These are phyloP conservation scores for Anticlea derivata DNA, from an alignment of 2,888 invertebrate species.

Conservation along the genomic window DNA sequence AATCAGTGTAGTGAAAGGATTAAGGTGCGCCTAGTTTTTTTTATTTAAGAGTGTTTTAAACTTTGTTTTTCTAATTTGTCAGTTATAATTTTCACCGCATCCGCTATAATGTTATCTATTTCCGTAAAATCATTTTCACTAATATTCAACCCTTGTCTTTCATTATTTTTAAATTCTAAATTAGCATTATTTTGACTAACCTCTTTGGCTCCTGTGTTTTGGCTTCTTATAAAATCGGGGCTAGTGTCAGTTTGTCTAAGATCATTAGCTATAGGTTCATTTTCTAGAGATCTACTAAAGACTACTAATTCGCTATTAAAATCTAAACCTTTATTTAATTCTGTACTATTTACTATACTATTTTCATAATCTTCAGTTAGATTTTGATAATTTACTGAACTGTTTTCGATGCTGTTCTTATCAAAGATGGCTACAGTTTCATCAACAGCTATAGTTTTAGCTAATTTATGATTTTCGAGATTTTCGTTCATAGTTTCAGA, in stretches of 20 bases:
- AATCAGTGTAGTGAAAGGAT: no score
- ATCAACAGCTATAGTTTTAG: neutral
- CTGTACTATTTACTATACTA: slow-evolving; percentile 8
- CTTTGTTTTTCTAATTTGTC: slow-evolving; percentile 34
- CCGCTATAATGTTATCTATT: slow-evolving; percentile 41
- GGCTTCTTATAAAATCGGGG: neutral
- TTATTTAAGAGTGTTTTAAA: no score
- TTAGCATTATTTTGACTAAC: slow-evolving; percentile 12
- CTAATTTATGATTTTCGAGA: no score
- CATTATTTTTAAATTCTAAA: slow-evolving; percentile 16
- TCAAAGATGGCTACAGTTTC: no score
- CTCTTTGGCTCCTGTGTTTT: slow-evolving; percentile 8
- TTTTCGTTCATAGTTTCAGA: neutral
- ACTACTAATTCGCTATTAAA: neutral
- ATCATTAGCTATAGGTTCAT: neutral
- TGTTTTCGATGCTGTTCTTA: no score
- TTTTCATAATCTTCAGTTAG: neutral
- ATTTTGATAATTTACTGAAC: no score
- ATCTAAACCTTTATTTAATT: neutral
- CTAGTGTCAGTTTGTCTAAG: no score
- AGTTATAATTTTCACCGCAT: slow-evolving; percentile 40
- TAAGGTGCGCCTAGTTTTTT: no score
- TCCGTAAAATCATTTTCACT: slow-evolving; percentile 32
- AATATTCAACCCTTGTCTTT: slow-evolving; percentile 14
- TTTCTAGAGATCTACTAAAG: neutral